Percentiles rank a stretch among this genome's conserved stretches.
phyloP scores from a whole-genome alignment of 2,888 invertebrate species.

The Syrista parreyssii region DNA sequence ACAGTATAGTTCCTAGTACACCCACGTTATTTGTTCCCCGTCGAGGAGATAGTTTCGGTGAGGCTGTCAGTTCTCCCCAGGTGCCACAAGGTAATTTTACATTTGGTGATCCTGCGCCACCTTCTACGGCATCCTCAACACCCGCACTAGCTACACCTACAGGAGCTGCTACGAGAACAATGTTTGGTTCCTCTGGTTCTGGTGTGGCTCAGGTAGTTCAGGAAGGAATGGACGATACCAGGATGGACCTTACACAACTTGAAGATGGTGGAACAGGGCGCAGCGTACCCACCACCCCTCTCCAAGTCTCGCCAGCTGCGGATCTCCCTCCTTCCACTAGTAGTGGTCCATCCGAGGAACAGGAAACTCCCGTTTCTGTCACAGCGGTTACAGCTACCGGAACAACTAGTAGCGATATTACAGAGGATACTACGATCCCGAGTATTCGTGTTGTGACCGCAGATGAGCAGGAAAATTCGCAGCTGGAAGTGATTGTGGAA shows the following conservation, averaged over 20 bases:
- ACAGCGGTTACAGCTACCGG: slow-evolving; percentile 46
- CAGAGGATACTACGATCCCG: slow-evolving; percentile 47
- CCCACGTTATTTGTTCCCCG: slow-evolving; percentile 87
- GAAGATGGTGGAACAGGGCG: slow-evolving; percentile 74
- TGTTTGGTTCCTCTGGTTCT: slow-evolving; percentile 48
- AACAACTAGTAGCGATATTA: slow-evolving; percentile 44
- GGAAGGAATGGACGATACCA: slow-evolving; percentile 80
- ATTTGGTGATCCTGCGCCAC: slow-evolving; percentile 70
- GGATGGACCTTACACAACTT: slow-evolving; percentile 76
- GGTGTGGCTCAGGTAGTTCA: slow-evolving; percentile 69
- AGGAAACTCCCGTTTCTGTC: slow-evolving; percentile 49
- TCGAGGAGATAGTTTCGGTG: slow-evolving; percentile 87
- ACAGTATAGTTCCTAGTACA: slow-evolving; percentile 89
- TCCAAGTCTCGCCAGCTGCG: slow-evolving; percentile 72
- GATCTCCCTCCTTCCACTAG: slow-evolving; percentile 57
- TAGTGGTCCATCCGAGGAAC: slow-evolving; percentile 53
- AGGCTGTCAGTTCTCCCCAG: slow-evolving; percentile 92
- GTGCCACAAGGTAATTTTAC: slow-evolving; percentile 75
- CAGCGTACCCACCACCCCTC: slow-evolving; percentile 76
- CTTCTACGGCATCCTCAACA: slow-evolving; percentile 52
- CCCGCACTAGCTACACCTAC: slow-evolving; percentile 45
- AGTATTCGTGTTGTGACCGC: slow-evolving; percentile 44
- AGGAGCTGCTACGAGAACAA: slow-evolving; percentile 42
- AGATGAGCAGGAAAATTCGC: slow-evolving; percentile 51
- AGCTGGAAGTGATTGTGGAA: slow-evolving; percentile 51